Base-by-base conservation (phyloP, 2,797 vertebrate species). In the Sebastes flavidus region DNA sequence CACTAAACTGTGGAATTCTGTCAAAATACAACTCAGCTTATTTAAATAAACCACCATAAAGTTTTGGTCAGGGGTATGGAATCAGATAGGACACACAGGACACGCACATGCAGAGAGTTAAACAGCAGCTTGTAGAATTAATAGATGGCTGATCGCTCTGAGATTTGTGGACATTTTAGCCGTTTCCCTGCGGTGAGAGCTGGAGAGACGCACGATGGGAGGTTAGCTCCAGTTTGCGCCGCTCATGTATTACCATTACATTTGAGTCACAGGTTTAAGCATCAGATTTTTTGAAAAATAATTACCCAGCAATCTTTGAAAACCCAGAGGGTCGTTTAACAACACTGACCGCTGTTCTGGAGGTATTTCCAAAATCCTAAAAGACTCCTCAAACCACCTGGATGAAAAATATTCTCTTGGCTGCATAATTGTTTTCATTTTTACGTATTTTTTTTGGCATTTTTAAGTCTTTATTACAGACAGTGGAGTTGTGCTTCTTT, bases 31-130 rank as follows among this genome's bases (percentile, higher is more conserved):
- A 88, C 81, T 79, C 36, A 24, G 81, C 77, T 80, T 83, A 83
- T 87, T 94, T 77, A 92, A 94, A 95, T 93, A 94, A 92, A 94
- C 86, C 14, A 2, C 52, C 65, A 27, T 75, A 68, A 83, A 75
- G 29, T 76, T 88, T 83, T 72, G 85, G 80, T 84, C 22, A 0
- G 70, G 59, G 86, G 76, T 86, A 90, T 77, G 72, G 72, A 91
- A 88, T 85, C 71, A 80, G 72, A 93, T 85, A 81, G 79, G 80
- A 83, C 72, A 81, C 66, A 70, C 61, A 80, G 2, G 8, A 63
- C 42, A 56, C 68, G 65, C 68, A 81, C 58, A 78, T 12, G 66
- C 63, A 56, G 63, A 46, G 55, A 77, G 63, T 77, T 52, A 55
- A 83, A 78, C 66, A 70, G 62, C 80, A 82, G 62, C 70, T 62